Evolutionary conservation across 2,797 vertebrate species (phyloP), one percentile per base, ranked within the genome.

Genomic region (Choloepus didactylus): DNA sequence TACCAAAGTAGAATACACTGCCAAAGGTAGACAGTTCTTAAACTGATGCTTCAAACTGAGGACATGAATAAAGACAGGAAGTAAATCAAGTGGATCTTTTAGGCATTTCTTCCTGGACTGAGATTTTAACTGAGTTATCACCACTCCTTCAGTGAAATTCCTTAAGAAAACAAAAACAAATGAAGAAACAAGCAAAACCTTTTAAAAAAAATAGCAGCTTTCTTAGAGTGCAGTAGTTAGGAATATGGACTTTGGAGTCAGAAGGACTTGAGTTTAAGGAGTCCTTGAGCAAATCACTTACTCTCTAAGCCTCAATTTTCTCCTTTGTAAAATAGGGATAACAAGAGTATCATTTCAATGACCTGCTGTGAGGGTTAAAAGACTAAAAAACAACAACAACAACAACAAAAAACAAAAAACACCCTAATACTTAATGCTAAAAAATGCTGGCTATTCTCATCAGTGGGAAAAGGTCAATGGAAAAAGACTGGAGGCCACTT

Each of bases 81-180:
- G 51, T 84, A 86, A 94, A 92, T 69, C n/a, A 87, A 90, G 87
- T 88, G 66, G 54, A 66, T 92, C 84, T 94, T 95, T 89, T 83
- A 80, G 66, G 70, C 64, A 87, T 86, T 96, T 95, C 89, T 96
- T 96, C 81, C 89, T 95, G 12, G 72, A 91, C 41, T 87, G 82
- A 87, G 44, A 95, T 60, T 94, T 92, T 94, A 96, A 94, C 62
- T 93, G 23, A 95, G 95, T 95, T 95, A 93, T 64, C 38, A 92
- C n/a, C 18, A 87, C 25, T 89, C 19, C 46, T 67, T 77, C n/a
- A 46, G 6, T 62, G 15, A 25, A 35, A 93, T 84, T 87, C 60
- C 66, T 95, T 87, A 49, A 79, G 54, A 72, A 89, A 87, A 66
- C 15, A 91, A 91, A 81, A 92, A 60, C 59, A 67, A 25, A 41